These are phyloP conservation scores for Mamestra brassicae DNA, from an alignment of 2,888 invertebrate genomes.

Conservation along the genomic window DNA sequence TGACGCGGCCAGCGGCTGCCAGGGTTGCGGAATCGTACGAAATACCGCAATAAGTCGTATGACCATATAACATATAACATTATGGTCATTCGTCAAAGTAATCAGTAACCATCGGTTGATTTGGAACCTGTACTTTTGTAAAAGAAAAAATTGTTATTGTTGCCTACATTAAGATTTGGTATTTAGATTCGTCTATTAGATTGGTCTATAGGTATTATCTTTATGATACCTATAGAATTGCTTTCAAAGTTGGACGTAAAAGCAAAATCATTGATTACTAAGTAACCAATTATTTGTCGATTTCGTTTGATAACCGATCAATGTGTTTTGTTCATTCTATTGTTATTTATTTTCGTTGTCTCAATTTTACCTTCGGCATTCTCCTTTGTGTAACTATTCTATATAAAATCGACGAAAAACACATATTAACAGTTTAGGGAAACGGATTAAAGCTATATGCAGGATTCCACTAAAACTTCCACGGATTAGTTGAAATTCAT, in stretches of 20 bases:
- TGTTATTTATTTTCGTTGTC: conserved; percentile 33
- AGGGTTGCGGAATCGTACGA: no score
- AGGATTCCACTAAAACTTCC: no score
- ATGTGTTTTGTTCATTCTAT: conserved; percentile 21
- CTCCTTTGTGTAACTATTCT: conserved; percentile 4
- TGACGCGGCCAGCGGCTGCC: no score
- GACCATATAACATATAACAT: no score
- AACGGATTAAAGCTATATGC: not conserved
- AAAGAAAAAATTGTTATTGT: not conserved
- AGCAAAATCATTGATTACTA: conserved; percentile 11
- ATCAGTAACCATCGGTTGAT: not conserved
- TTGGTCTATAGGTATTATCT: not conserved
- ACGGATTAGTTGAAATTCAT: not conserved
- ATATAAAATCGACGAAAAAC: not conserved
- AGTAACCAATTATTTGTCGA: conserved; percentile 52
- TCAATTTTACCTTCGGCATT: conserved; percentile 10
- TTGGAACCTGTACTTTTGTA: not conserved
- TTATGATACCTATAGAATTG: not conserved
- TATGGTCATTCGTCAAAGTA: not conserved
- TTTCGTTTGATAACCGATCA: conserved; percentile 50
- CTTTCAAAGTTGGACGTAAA: conserved; percentile 20
- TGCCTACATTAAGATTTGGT: not conserved
- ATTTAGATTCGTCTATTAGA: not conserved
- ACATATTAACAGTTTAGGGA: not conserved
- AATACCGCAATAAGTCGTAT: no score